Base-by-base conservation (phyloP, 2,888 invertebrate genomes). In the Acheta domesticus region DNA sequence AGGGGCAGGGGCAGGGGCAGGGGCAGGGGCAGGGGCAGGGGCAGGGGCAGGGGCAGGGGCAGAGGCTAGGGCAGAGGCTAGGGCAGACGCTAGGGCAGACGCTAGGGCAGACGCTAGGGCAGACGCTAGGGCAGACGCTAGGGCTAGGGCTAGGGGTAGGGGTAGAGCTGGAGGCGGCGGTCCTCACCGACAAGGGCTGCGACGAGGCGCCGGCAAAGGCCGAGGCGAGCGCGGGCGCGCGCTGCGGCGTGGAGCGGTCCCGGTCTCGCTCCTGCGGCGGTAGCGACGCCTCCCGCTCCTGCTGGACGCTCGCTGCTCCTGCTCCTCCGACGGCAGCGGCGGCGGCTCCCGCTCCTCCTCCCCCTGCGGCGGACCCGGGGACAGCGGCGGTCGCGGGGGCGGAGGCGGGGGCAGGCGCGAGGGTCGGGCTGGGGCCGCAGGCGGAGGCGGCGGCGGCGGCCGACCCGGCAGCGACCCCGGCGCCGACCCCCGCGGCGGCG, bases 171-270 rank as follows among this genome's bases (percentile, higher is more conserved):
- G 5, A 36, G 36, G 5, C 36, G 5, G 36, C 36, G 36, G 62
- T 62, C 62, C 62, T 62, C 62, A 62, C 62, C 62, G 62, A 62
- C 62, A 62, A n/a, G 16, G 62, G 62, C 62, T 62, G 62, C 62
- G 62, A 62, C 14, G n/a, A 14, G 62, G 62, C 62, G 62, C 16
- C n/a, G 16, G 62, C 14, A 62, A n/a, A 62, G 62, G 62, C 62
- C 16, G 62, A 14, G n/a, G 62, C 62, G 62, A 62, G 62, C 16
- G 62, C 62, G 62, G 62, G 62, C 16, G 62, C n/a, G 62, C 62
- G 62, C 62, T 62, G 62, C 62, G 62, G 62, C 62, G 62, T 62
- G 62, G 62, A 12, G 62, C 62, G 62, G 62, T 62, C 62, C 62
- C 62, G 62, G 16, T 62, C 62, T 14, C 62, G 11, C 62, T 62